Percentiles rank a stretch among this genome's conserved stretches.
Conservation (phyloP, 2,888 invertebrate genomes). For the Lochmaea capreae region DNA sequence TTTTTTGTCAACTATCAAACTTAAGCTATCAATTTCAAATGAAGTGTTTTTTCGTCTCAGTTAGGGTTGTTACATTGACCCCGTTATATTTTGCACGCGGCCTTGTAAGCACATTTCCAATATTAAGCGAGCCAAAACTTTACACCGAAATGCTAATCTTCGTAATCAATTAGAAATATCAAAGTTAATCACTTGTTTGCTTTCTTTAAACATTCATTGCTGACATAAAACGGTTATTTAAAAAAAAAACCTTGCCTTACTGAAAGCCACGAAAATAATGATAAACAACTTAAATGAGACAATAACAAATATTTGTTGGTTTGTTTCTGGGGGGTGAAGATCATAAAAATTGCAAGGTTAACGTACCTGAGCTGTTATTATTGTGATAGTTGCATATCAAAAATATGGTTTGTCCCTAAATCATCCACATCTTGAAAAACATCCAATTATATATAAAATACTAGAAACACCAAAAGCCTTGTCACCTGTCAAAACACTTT, state of each 20-base stretch:
- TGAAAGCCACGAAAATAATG: neutral
- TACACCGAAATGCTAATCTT: slow-evolving; percentile 1
- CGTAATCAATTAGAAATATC: slow-evolving; percentile 5
- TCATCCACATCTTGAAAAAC: too few species aligned
- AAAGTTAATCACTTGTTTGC: slow-evolving; percentile 13
- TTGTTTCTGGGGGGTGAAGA: neutral
- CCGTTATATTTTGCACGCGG: neutral
- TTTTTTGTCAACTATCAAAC: too few species aligned
- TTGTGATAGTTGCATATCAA: neutral
- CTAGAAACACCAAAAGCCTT: too few species aligned
- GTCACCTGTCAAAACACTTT: too few species aligned
- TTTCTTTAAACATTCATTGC: slow-evolving; percentile 5
- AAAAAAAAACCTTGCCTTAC: neutral
- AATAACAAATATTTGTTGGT: slow-evolving; percentile 14
- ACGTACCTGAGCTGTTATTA: slow-evolving; percentile 1
- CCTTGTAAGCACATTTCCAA: neutral
- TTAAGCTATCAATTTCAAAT: too few species aligned
- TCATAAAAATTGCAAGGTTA: slow-evolving; percentile 7
- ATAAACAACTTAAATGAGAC: neutral
- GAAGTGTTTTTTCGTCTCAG: too few species aligned
- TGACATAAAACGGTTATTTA: slow-evolving; percentile 3
- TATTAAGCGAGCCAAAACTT: neutral
- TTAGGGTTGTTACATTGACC: neutral
- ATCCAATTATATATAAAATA: too few species aligned
- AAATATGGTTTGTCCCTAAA: too few species aligned